Percentiles rank a stretch among this genome's conserved stretches.
Conservation (phyloP, 1,140 invertebrate genomes). For the Oscheius sp. region DNA sequence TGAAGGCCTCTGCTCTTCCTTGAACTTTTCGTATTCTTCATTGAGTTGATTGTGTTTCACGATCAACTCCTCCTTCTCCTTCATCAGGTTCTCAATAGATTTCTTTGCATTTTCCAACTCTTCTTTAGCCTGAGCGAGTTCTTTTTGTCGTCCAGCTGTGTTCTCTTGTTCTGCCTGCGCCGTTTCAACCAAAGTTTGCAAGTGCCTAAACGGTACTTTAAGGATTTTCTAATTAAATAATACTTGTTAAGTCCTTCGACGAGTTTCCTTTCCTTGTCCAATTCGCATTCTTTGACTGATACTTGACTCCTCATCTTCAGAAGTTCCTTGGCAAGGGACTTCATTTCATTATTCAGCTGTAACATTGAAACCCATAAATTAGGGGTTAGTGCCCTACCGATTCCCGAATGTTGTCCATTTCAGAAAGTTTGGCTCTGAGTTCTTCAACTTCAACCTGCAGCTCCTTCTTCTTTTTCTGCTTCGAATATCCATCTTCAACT, state of each 20-base stretch:
- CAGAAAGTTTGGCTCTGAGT: constrained; percentile 38
- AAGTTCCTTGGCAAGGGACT: constrained; percentile 18
- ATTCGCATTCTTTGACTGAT: constrained; percentile 24
- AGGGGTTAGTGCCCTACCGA: not conserved
- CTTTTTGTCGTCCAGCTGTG: not conserved
- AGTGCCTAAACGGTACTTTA: not conserved
- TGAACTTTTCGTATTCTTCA: constrained; percentile 31
- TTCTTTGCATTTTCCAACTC: not conserved
- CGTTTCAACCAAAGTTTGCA: not conserved
- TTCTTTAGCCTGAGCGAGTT: constrained; percentile 7
- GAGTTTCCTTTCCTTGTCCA: constrained; percentile 22
- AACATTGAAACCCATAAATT: not conserved
- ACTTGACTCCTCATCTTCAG: constrained; percentile 16
- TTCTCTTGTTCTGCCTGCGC: not conserved
- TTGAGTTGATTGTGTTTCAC: constrained; percentile 30
- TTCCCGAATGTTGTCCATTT: constrained; percentile 14
- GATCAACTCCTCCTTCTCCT: constrained; percentile 18
- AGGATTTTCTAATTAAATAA: constrained; percentile 1
- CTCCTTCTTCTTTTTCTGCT: constrained; percentile 52
- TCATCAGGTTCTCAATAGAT: constrained; percentile 5
- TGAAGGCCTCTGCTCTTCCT: constrained; percentile 24
- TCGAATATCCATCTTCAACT: constrained; percentile 35
- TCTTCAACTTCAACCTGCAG: constrained; percentile 46
- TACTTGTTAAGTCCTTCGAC: constrained; percentile 27
- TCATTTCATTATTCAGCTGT: constrained; percentile 33